Conservation (phyloP, 2,113 vertebrate species). For the Microcebus murinus region DNA sequence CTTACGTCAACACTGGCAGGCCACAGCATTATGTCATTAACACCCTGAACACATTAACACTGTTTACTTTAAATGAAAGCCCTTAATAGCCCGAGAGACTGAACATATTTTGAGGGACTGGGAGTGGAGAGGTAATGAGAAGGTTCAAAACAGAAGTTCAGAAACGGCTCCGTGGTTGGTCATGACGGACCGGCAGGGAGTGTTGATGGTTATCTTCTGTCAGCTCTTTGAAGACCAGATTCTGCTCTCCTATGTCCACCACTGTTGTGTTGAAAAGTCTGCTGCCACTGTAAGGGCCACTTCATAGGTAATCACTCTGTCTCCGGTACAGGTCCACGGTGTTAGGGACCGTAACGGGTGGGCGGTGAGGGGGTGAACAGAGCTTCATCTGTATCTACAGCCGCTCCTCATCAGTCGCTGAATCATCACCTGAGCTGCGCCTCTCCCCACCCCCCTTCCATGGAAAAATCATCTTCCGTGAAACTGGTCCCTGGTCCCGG, state of each 20-base stretch:
- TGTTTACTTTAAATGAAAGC: slow-evolving; percentile 76
- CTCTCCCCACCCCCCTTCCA: too few species aligned
- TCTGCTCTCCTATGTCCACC: background rate
- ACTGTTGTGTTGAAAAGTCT: background rate
- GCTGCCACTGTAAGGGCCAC: background rate
- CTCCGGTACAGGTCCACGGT: too few species aligned
- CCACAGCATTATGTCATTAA: slow-evolving; percentile 70
- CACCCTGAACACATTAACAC: slow-evolving; percentile 70
- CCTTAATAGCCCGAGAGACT: slow-evolving; percentile 60
- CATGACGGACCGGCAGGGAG: accelerated
- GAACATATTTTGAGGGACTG: slow-evolving; percentile 57
- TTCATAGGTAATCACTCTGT: background rate
- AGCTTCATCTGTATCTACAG: too few species aligned
- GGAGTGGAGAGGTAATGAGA: slow-evolving; percentile 27
- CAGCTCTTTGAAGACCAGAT: background rate
- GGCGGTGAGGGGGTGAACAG: too few species aligned
- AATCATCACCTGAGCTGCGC: too few species aligned
- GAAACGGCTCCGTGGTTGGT: background rate
- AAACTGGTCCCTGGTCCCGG: too few species aligned
- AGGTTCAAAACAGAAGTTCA: slow-evolving; percentile 19
- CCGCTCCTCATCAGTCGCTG: too few species aligned
- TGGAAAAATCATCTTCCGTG: too few species aligned
- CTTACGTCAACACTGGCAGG: slow-evolving; percentile 62
- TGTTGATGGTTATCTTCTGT: background rate
- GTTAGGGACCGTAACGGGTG: too few species aligned